Percentiles rank a stretch among this genome's conserved stretches.
Conservation (phyloP, 2,797 vertebrate species). For the Coilia nasus region DNA sequence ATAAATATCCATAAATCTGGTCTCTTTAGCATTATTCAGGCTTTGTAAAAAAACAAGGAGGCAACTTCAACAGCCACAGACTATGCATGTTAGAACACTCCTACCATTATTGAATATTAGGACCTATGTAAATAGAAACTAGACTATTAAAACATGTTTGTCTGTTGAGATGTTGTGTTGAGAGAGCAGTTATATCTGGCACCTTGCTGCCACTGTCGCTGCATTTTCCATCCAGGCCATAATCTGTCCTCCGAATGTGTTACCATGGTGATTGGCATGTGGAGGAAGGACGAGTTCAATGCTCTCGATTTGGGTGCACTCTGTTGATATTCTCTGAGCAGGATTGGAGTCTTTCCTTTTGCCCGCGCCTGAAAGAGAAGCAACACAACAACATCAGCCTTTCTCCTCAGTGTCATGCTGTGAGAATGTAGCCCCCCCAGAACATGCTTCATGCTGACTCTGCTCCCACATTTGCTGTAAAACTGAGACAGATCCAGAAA, state of each 20-base stretch:
- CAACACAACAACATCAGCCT: neutral
- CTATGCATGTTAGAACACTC: neutral
- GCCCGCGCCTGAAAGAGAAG: constrained; percentile 13
- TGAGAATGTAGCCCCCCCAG: too few relatives aligned
- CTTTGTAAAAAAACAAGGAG: neutral
- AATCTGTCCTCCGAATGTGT: constrained; percentile 80
- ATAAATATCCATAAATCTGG: neutral
- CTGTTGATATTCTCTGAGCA: constrained; percentile 52
- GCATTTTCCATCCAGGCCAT: constrained; percentile 82
- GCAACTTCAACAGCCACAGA: neutral
- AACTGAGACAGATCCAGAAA: neutral
- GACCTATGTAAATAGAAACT: neutral
- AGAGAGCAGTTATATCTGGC: neutral
- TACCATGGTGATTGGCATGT: constrained; percentile 80
- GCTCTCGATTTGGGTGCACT: constrained; percentile 70
- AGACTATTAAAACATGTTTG: neutral
- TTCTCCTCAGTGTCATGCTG: too few relatives aligned
- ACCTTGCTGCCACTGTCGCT: constrained; percentile 79
- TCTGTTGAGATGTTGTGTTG: neutral
- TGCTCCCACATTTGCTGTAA: too few relatives aligned
- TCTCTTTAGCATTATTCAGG: neutral
- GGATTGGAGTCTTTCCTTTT: constrained; percentile 13
- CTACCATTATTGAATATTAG: neutral
- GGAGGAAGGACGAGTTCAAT: constrained; percentile 77
- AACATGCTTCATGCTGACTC: too few relatives aligned